Evolutionary conservation across 2,888 invertebrate species (phyloP).

Genomic region (Scaeva pyrastri): DNA sequence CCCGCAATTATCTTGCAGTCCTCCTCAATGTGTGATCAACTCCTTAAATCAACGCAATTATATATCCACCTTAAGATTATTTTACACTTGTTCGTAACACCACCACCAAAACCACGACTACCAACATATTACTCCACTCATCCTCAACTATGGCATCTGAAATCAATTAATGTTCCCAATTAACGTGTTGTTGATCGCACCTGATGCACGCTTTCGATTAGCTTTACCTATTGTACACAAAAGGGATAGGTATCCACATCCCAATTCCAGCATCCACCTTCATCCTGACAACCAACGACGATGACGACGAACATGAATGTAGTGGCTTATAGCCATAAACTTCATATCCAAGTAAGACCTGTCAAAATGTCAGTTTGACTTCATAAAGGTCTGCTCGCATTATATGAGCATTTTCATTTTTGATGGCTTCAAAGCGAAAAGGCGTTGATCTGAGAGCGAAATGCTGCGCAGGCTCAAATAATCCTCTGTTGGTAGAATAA

Average conservation of each 20-base stretch:
- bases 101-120: too few relatives aligned
- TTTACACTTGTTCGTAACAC: not conserved
- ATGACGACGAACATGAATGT: too few relatives aligned
- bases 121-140: too few relatives aligned
- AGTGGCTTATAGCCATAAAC: too few relatives aligned
- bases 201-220: conserved; percentile 73
- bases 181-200: conserved; percentile 70
- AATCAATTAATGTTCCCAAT: conserved; percentile 72
- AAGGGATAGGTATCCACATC: conserved; percentile 13
- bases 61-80: conserved; percentile 29
- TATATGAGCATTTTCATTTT: conserved; percentile 28
- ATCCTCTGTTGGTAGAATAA: conserved; percentile 10
- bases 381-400: conserved; percentile 50
- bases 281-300: too few relatives aligned
- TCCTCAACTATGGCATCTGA: conserved; percentile 32
- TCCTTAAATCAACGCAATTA: conserved; percentile 55
- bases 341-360: conserved; percentile 19
- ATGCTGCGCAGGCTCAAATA: conserved; percentile 25
- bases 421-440: conserved; percentile 34
- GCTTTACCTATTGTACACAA: conserved; percentile 42
- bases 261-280: conserved; percentile 12
- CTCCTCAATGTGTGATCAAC: conserved; percentile 52
- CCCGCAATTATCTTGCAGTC: conserved; percentile 20
- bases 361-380: conserved; percentile 72
- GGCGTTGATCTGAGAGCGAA: conserved; percentile 62